phyloP scores from a whole-genome alignment of 1,140 invertebrate species.

The Condylostylus longicornis region DNA sequence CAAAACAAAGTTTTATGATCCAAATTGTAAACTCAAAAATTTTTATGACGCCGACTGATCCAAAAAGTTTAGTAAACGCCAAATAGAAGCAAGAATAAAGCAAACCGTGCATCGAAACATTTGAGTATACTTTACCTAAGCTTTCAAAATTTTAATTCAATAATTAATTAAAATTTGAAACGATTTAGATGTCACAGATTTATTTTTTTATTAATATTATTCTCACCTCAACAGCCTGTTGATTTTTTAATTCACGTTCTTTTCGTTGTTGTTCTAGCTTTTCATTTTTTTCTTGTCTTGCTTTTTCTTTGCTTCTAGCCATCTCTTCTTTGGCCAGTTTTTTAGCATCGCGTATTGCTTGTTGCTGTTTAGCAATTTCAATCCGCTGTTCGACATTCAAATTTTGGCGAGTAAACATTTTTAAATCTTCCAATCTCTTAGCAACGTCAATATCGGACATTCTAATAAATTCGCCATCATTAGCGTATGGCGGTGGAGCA shows the following conservation, averaged over 20 bases:
- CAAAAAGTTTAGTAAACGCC: no score
- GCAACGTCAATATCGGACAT: conserved; percentile 46
- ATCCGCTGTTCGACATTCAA: conserved; percentile 50
- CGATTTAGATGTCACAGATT: not conserved
- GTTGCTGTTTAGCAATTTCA: conserved; percentile 46
- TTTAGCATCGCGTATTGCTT: conserved; percentile 43
- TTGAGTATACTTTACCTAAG: no score
- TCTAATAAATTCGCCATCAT: conserved; percentile 40
- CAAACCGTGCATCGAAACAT: no score
- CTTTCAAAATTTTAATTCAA: no score
- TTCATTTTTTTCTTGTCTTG: conserved; percentile 51
- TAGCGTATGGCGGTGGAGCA: conserved; percentile 37
- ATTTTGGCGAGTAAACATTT: conserved; percentile 34
- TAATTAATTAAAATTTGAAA: conserved; percentile 23
- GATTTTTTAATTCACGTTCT: conserved; percentile 57
- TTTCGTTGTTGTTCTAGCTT: conserved; percentile 57
- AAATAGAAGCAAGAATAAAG: no score
- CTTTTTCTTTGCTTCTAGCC: conserved; percentile 34
- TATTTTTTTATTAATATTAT: not conserved
- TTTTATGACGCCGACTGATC: no score
- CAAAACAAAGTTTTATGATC: no score
- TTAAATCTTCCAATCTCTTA: conserved; percentile 33
- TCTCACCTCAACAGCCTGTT: conserved; percentile 48
- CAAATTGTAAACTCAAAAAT: no score
- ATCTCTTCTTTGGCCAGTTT: conserved; percentile 39